Evolutionary conservation across 2,888 invertebrate species (phyloP).

Genomic region (Mycalesis mineus): DNA sequence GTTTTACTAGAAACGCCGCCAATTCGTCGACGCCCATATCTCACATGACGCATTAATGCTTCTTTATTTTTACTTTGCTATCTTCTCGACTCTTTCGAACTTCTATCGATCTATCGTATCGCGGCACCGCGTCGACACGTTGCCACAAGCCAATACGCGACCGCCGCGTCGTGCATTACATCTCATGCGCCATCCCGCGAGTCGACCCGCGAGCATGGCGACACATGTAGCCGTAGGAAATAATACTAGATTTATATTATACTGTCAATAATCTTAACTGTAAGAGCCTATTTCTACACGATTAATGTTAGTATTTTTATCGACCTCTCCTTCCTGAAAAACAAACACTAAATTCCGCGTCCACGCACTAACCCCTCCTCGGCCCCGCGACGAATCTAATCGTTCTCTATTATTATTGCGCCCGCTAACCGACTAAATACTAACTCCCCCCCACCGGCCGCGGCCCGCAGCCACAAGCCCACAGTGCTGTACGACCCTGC

Average conservation of each 20-base stretch:
- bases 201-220: constrained; percentile 22
- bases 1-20: constrained; percentile 74
- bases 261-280: constrained; percentile 44
- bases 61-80: constrained; percentile 69
- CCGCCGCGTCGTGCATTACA: constrained; percentile 33
- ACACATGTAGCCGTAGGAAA: constrained; percentile 16
- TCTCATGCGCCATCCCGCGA: constrained; percentile 35
- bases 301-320: constrained; percentile 87
- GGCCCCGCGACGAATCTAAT: constrained; percentile 53
- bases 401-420: constrained; percentile 62
- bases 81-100: constrained; percentile 57
- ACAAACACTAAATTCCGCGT: constrained; percentile 60
- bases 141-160: constrained; percentile 23
- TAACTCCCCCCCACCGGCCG: constrained; percentile 58
- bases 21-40: constrained; percentile 71
- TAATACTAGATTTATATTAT: constrained; percentile 17
- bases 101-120: constrained; percentile 34
- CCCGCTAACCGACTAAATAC: constrained; percentile 75
- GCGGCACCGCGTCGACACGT: constrained; percentile 49
- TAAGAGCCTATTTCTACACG: constrained; percentile 66
- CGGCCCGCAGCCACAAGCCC: constrained; percentile 78
- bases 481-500: constrained; percentile 90
- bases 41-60: constrained; percentile 77
- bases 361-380: constrained; percentile 59
- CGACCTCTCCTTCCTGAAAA: constrained; percentile 89